Base-by-base conservation (phyloP, 2,888 invertebrate genomes). In the Melipona beecheii region DNA sequence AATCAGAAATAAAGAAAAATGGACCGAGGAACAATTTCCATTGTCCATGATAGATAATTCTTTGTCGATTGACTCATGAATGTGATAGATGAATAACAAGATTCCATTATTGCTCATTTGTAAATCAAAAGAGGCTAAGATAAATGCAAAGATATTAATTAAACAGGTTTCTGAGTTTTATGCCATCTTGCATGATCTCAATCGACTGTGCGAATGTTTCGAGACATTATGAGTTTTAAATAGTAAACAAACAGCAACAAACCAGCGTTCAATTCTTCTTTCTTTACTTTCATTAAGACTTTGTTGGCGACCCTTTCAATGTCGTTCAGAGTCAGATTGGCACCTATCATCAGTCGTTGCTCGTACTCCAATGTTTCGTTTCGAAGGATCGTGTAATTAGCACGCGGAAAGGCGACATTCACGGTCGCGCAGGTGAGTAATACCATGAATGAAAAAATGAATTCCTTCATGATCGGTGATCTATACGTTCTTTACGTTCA, bases 221-320 rank as follows among this genome's bases (percentile, higher is more conserved):
- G 19, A 19, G 15, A 5, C 3, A 43, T 52, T 31, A 21, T n/a
- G 15, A 62, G 17, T 70, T 66, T 9, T 19, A 70, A 66, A 2
- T 2, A 58, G 60, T 52, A 74, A 31, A 78, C 87, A 27, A 27
- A 27, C 27, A 27, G 27, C 27, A 27, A 27, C 27, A 95, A 95
- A 75, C 96, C 96, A 88, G 95, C 95, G 19, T 95, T 93, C 31
- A 96, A 91, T 92, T 97, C 97, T 2, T 93, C 87, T 27, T 94
- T 92, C 90, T 97, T 97, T 64, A 95, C 94, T 58, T 91, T 90
- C 96, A 96, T 96, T 21, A 97, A 93, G 21, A 96, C 95, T 66
- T 95, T 93, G 92, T 96, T 96, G 66, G 96, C 96, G 2, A 87
- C 81, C 0, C 91, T 73, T 93, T 97, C 97, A 17, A 95, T 94